Conservation (phyloP, 2,113 vertebrate genomes). For the Dermatemys mawii region DNA sequence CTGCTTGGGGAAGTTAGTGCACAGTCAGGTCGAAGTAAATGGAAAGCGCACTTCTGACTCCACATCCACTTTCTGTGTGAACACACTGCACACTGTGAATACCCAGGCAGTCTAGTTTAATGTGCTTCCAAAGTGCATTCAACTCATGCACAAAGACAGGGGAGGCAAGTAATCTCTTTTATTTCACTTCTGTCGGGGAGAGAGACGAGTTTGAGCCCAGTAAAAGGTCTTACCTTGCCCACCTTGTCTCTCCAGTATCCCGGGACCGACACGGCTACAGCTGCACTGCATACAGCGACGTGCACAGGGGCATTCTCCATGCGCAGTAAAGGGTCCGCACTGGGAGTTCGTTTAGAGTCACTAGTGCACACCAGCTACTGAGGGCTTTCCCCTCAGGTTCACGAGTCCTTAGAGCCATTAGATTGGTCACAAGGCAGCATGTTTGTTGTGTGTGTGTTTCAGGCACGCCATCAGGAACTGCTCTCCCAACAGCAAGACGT, state of each 20-base stretch:
- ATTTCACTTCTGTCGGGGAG: not conserved
- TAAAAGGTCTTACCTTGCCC: not conserved
- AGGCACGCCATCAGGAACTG: constrained; percentile 89
- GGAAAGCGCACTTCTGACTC: not conserved
- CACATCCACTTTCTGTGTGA: not conserved
- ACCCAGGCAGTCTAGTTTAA: not conserved
- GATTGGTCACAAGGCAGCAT: rapidly evolving
- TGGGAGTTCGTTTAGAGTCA: not conserved
- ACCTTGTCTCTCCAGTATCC: not conserved
- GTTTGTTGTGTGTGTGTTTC: rapidly evolving
- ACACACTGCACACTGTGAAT: not conserved
- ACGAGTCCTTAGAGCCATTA: not conserved
- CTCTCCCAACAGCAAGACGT: constrained; percentile 91
- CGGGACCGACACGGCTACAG: not conserved
- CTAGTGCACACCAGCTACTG: not conserved
- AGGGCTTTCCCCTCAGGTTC: not conserved
- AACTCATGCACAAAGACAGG: not conserved
- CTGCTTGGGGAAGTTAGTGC: not conserved
- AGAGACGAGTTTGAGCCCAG: not conserved
- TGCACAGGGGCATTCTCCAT: not conserved
- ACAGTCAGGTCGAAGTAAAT: not conserved
- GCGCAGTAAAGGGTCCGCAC: rapidly evolving
- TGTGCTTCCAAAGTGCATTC: no score
- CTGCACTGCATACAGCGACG: not conserved
- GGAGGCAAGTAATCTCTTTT: not conserved